Evolutionary conservation across 2,888 invertebrate genomes (phyloP), one percentile per base, ranked within the genome.

Genomic region (Escarpia spicata): DNA sequence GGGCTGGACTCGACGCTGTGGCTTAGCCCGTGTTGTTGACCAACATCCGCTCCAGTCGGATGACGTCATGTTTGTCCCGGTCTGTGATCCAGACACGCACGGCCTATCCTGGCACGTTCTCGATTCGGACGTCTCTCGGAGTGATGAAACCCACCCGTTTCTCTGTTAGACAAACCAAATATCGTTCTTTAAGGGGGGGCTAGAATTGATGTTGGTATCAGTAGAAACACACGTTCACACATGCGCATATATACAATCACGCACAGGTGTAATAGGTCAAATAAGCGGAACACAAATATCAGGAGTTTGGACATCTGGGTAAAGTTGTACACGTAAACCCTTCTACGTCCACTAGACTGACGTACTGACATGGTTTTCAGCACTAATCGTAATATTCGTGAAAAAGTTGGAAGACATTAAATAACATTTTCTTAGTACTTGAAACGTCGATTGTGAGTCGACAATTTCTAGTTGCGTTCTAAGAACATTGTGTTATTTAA

Each of bases 1-100:
- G 43, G 37, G 52, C 43, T 45, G 91, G 91, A 26, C 43, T 91
- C 19, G 91, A 91, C 37, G 4, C 26, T 6, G 26, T 26, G 15
- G 15, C 91, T 2, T 43, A 91, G 37, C 44, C 91, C 15, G 44
- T 91, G 91, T 91, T 43, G 37, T 37, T 43, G 37, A 43, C 26
- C 15, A 19, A 91, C 91, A 91, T 91, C 91, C 31, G 43, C 45
- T 91, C 91, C 19, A 91, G n/a, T 52, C 91, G 26, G 15, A 91
- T 52, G 15, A 91, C 52, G 10, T 91, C 10, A 43, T 91, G 91
- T 91, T 12, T 91, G 44, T 91, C 45, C 26, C 4, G 43, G 45
- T 45, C 91, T 44, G 44, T 37, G 45, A 45, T 91, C 44, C 45
- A 26, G 37, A 91, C 12, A 37, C 19, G 45, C 43, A 91, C 12